Evolutionary conservation across 2,888 invertebrate genomes (phyloP).

Genomic region (Congeria kusceri): DNA sequence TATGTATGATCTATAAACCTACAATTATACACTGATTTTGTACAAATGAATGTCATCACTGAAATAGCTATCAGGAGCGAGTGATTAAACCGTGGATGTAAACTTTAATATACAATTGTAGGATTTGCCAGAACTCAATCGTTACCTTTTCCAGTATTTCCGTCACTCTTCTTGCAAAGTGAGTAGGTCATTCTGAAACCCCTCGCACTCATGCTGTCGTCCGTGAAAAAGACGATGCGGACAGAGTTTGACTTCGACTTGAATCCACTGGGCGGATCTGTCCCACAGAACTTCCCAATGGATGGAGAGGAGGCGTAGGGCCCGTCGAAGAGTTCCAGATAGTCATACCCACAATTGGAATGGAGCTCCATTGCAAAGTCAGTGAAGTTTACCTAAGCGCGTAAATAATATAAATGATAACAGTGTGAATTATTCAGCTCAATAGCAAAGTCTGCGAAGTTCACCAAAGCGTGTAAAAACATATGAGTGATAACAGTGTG

Average conservation of each 20-base stretch:
- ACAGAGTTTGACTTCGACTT: slow-evolving; percentile 79
- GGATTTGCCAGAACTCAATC: too few relatives aligned
- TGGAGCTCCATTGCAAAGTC: slow-evolving; percentile 72
- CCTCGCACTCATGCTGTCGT: slow-evolving; percentile 53
- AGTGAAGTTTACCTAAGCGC: slow-evolving; percentile 73
- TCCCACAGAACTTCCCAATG: slow-evolving; percentile 90
- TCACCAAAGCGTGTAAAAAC: slow-evolving; percentile 65
- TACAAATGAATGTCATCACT: too few relatives aligned
- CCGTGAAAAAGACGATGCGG: slow-evolving; percentile 77
- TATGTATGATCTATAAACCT: too few relatives aligned
- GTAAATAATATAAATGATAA: too few relatives aligned
- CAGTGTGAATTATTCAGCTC: too few relatives aligned
- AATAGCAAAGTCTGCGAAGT: slow-evolving; percentile 69
- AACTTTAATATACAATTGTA: too few relatives aligned
- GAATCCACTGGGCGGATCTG: slow-evolving; percentile 87
- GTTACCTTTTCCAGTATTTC: too few relatives aligned
- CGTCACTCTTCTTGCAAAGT: too few relatives aligned
- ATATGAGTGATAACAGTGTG: too few relatives aligned
- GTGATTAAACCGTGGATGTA: too few relatives aligned
- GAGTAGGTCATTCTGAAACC: slow-evolving; percentile 85
- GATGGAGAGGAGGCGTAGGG: slow-evolving; percentile 81
- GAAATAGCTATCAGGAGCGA: too few relatives aligned
- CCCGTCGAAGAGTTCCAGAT: slow-evolving; percentile 82
- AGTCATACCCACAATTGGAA: slow-evolving; percentile 73
- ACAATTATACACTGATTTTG: too few relatives aligned